Base-by-base conservation (phyloP, 35 echinoderm and acorn worm genomes). In the Apostichopus japonicus region DNA sequence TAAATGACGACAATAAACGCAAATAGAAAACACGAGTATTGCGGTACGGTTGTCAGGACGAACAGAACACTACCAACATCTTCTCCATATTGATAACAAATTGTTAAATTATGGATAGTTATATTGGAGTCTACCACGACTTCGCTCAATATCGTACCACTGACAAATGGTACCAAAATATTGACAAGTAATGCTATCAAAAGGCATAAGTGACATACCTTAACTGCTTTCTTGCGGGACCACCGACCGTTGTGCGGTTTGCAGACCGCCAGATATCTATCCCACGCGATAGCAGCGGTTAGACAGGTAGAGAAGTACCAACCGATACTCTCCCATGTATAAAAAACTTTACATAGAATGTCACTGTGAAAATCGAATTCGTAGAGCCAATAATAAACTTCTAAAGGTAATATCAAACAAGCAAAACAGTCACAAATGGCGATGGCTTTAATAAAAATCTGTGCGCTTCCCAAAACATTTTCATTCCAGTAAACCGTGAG, bases 401-500 rank as follows among this genome's bases (percentile, higher is more conserved):
- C 87, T 8, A 90, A 10, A 10, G 87, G 87, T 10, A 76, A 6
- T 57, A 90, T 25, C 19, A 90, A 19, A 14, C 87, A 90, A 5
- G 70, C 21, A 11, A 71, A 72, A 27, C 71, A 63, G 65, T 90
- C 87, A 17, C 62, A 10, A 17, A 90, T 11, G 6, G 87, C 87
- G 13, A 90, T 27, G 19, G 63, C 63, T 44, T 21, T 5, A 44
- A 90, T 90, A 54, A 90, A 90, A 23, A 90, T 24, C 24, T 90
- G 87, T 19, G 63, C 87, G 11, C 87, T 90, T 57, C 63, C 87
- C 24, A 90, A 76, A 16, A 27, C 23, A 24, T 57, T 23, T 72
- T 90, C 72, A 17, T 90, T 76, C 87, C 70, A 72, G 63, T 90
- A 90, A 4, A 90, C 87, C 10, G 23, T 8, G 10, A 90, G 17